phyloP scores from a whole-genome alignment of 2,113 vertebrate genomes.

The Callorhinus ursinus region DNA sequence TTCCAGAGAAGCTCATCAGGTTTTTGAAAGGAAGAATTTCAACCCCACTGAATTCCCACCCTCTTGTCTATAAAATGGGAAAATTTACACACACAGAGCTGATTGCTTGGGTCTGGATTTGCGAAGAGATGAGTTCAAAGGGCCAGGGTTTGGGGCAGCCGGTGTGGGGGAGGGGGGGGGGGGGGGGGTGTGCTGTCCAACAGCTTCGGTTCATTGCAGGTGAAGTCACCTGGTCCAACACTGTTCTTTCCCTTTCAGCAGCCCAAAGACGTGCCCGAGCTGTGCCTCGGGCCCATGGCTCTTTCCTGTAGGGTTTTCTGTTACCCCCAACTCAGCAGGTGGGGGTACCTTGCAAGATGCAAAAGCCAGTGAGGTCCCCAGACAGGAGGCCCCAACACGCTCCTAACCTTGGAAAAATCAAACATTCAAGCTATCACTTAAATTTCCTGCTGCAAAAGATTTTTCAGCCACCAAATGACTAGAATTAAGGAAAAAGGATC shows the following conservation, averaged over 20 bases:
- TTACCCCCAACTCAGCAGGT: neutral
- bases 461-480: neutral
- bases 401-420: neutral
- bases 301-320: neutral
- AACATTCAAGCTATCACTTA: too few relatives aligned
- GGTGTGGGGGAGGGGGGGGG: neutral
- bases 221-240: too few relatives aligned
- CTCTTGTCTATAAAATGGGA: too few relatives aligned
- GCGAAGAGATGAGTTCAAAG: neutral
- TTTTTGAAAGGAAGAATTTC: neutral
- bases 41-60: neutral
- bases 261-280: neutral
- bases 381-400: rapidly evolving
- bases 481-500: neutral
- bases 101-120: rapidly evolving
- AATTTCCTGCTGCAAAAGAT: neutral
- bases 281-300: rapidly evolving
- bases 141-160: neutral
- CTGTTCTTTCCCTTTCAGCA: neutral
- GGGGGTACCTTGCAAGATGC: neutral
- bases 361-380: neutral
- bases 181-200: too few relatives aligned
- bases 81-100: rapidly evolving
- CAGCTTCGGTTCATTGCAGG: rapidly evolving
- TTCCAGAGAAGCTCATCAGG: neutral